Conservation (phyloP, 2,113 vertebrate genomes). For the Cottus gobio region DNA sequence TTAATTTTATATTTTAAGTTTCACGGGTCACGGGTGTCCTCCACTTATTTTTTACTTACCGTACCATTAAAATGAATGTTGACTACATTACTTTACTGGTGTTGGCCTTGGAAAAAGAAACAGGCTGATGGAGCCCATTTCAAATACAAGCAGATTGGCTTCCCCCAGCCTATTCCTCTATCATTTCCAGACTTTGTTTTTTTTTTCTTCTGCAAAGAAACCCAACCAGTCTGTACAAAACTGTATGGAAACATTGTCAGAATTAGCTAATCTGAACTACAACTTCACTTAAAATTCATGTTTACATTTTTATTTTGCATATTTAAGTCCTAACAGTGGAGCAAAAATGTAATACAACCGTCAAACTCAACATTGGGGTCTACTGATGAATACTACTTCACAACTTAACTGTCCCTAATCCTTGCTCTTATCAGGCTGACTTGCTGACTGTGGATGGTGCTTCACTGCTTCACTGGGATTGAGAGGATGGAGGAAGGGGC, state of each 20-base stretch:
- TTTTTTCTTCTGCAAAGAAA: slow-evolving; percentile 5
- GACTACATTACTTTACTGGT: slow-evolving; percentile 17
- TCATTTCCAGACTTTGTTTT: slow-evolving; percentile 52
- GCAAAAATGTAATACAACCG: not conserved
- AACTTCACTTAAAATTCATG: not conserved
- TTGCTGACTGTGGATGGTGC: slow-evolving; percentile 29
- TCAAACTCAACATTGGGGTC: not conserved
- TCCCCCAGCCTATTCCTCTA: slow-evolving; percentile 19
- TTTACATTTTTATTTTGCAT: not conserved
- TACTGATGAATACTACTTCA: not conserved
- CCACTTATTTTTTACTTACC: slow-evolving; percentile 28
- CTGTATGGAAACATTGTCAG: slow-evolving; percentile 2
- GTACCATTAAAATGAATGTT: slow-evolving; percentile 32
- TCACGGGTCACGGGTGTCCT: slow-evolving; percentile 17
- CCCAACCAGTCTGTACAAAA: not conserved
- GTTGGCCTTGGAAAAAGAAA: slow-evolving; percentile 40
- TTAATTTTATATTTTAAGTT: slow-evolving; percentile 13
- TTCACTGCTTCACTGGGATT: slow-evolving; percentile 39
- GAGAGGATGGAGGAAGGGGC: slow-evolving; percentile 50
- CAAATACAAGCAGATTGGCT: slow-evolving; percentile 34
- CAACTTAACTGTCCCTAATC: not conserved
- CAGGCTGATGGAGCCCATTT: slow-evolving; percentile 24
- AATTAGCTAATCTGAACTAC: not conserved
- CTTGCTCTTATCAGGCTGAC: slow-evolving; percentile 44
- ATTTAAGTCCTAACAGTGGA: not conserved